phyloP scores from a whole-genome alignment of 2,797 vertebrate species.

The Notolepis coatsorum region DNA sequence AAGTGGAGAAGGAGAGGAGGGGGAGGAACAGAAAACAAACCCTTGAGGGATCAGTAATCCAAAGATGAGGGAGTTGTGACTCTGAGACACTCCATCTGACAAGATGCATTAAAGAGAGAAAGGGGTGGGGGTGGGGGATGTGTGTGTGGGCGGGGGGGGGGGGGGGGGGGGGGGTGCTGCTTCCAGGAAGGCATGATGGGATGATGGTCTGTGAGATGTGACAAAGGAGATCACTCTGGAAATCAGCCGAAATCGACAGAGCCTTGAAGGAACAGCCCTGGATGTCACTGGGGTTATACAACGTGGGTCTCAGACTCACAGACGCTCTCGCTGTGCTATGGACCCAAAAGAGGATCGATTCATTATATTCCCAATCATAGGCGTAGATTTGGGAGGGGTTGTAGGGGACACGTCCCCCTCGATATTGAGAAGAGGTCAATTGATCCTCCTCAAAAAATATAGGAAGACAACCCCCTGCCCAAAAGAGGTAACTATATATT shows the following conservation, averaged over 20 bases:
- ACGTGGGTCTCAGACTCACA: slow-evolving; percentile 57
- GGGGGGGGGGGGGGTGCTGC: slow-evolving; percentile 57
- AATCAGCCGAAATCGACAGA: slow-evolving; percentile 67
- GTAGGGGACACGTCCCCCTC: too few relatives aligned
- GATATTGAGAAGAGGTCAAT: too few relatives aligned
- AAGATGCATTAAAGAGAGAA: slow-evolving; percentile 71
- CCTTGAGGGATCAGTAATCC: slow-evolving; percentile 67
- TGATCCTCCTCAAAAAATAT: too few relatives aligned
- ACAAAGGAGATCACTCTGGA: slow-evolving; percentile 70
- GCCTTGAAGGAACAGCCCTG: slow-evolving; percentile 64
- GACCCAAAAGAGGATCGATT: too few relatives aligned
- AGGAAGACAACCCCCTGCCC: too few relatives aligned
- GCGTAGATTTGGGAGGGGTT: too few relatives aligned
- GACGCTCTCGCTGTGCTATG: slow-evolving; percentile 26
- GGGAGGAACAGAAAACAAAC: slow-evolving; percentile 45
- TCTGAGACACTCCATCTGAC: slow-evolving; percentile 70
- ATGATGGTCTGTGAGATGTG: slow-evolving; percentile 71
- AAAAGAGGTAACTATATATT: too few relatives aligned
- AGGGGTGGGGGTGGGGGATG: slow-evolving; percentile 54
- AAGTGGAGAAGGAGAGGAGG: slow-evolving; percentile 24
- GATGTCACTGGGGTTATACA: slow-evolving; percentile 32
- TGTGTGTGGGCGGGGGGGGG: too few relatives aligned
- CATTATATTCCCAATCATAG: too few relatives aligned
- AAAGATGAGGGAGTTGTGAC: slow-evolving; percentile 65
- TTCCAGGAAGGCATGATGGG: slow-evolving; percentile 55